phyloP scores from a whole-genome alignment of 2,888 invertebrate species.

The Apocheima hispidaria region DNA sequence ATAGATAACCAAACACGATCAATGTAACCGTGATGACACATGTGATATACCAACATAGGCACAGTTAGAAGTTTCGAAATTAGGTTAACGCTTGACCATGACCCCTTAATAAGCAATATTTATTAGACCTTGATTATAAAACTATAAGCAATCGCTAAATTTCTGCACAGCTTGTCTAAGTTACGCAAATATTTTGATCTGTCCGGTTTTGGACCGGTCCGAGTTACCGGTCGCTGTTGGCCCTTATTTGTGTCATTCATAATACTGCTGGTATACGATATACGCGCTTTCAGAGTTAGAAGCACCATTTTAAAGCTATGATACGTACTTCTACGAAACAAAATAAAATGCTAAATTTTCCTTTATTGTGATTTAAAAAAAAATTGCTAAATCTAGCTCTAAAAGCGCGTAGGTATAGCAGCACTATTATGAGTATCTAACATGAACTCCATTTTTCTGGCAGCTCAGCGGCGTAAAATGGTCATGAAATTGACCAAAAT shows the following conservation, averaged over 20 bases:
- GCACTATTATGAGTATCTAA: too few species aligned
- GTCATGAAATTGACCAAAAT: too few species aligned
- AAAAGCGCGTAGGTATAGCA: too few species aligned
- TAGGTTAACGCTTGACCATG: conserved; percentile 33
- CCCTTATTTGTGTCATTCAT: conserved; percentile 23
- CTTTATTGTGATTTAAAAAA: too few species aligned
- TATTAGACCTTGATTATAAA: conserved; percentile 38
- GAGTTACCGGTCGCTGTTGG: conserved; percentile 26
- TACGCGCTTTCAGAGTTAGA: too few species aligned
- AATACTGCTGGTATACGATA: not conserved
- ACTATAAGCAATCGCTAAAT: conserved; percentile 41
- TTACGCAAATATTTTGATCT: conserved; percentile 40
- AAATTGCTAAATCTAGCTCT: too few species aligned
- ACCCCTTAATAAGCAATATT: conserved; percentile 31
- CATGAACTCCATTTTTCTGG: too few species aligned
- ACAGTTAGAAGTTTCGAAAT: conserved; percentile 27
- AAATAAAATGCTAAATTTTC: too few species aligned
- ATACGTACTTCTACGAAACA: too few species aligned
- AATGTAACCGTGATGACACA: not conserved
- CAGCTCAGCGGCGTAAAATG: too few species aligned
- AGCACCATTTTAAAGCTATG: too few species aligned
- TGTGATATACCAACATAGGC: not conserved
- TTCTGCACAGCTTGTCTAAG: conserved; percentile 36
- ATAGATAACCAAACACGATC: not conserved
- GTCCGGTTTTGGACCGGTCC: conserved; percentile 14